Evolutionary conservation across 2,888 invertebrate genomes (phyloP).

Genomic region (Pyrgus malvae): DNA sequence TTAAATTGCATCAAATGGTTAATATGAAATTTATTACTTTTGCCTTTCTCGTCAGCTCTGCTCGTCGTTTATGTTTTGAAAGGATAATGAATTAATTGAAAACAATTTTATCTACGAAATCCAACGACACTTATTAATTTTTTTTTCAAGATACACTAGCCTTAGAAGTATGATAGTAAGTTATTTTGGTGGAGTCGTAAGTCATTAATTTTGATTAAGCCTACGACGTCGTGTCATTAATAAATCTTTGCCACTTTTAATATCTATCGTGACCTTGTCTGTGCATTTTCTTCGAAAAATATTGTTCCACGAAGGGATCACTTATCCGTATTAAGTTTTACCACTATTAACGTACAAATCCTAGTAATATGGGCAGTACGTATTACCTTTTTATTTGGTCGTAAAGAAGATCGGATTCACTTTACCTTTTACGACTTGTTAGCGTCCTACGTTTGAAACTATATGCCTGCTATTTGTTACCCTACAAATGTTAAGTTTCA

Average conservation of each 20-base stretch:
- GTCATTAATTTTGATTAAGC: neutral
- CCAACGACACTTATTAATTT: no score
- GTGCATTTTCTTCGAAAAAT: neutral
- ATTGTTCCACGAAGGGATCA: neutral
- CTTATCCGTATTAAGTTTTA: constrained; percentile 6
- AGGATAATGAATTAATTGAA: constrained; percentile 3
- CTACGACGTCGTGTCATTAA: no score
- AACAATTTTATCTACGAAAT: neutral
- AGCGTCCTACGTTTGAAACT: constrained; percentile 12
- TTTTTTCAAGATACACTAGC: no score
- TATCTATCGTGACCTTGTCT: neutral
- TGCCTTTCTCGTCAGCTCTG: neutral
- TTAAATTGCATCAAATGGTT: constrained; percentile 6
- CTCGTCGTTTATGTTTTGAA: neutral
- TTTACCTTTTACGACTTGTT: constrained; percentile 14
- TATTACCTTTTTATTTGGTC: constrained; percentile 9
- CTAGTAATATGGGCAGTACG: constrained; percentile 1
- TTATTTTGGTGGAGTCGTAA: no score
- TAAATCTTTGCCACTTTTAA: no score
- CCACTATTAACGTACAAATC: constrained; percentile 7
- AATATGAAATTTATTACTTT: constrained; percentile 3
- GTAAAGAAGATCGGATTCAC: constrained; percentile 20
- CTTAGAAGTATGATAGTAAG: no score
- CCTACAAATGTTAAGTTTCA: neutral
- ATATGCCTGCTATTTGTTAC: constrained; percentile 1